phyloP scores from a whole-genome alignment of 2,113 vertebrate species.

The Shinisaurus crocodilurus region DNA sequence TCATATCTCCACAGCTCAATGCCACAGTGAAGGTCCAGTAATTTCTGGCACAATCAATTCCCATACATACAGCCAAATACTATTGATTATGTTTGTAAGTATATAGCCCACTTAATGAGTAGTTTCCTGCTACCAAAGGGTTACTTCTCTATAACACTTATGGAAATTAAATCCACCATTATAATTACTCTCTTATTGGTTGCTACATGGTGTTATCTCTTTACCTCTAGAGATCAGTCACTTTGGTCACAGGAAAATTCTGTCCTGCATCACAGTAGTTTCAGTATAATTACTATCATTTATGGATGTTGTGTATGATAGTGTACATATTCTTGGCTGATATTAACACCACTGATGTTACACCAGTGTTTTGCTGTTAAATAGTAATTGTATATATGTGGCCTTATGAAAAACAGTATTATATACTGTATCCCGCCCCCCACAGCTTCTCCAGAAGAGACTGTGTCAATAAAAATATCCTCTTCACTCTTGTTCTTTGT shows the following conservation, averaged over 20 bases:
- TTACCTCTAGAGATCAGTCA: neutral
- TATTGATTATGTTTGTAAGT: conserved; percentile 4
- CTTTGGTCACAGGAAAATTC: neutral
- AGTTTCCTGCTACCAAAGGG: neutral
- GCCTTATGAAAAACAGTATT: neutral
- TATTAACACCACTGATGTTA: neutral
- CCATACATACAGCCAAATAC: neutral
- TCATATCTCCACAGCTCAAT: neutral
- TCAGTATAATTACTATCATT: too few relatives aligned
- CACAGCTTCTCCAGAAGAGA: too few relatives aligned
- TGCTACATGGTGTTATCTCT: neutral
- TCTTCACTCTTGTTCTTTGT: too few relatives aligned
- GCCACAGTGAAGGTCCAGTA: neutral
- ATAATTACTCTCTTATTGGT: neutral
- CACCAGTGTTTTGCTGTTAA: neutral
- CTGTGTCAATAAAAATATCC: too few relatives aligned
- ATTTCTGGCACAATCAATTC: neutral
- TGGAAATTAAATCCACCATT: neutral
- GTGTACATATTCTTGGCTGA: neutral
- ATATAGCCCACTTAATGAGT: neutral
- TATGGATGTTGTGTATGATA: neutral
- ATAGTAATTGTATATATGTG: too few relatives aligned
- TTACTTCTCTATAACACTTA: neutral
- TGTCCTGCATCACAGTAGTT: too few relatives aligned
- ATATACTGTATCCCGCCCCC: too few relatives aligned